These are phyloP conservation scores for Latrodectus elegans DNA, from an alignment of 2,888 invertebrate genomes.

Conservation along the genomic window DNA sequence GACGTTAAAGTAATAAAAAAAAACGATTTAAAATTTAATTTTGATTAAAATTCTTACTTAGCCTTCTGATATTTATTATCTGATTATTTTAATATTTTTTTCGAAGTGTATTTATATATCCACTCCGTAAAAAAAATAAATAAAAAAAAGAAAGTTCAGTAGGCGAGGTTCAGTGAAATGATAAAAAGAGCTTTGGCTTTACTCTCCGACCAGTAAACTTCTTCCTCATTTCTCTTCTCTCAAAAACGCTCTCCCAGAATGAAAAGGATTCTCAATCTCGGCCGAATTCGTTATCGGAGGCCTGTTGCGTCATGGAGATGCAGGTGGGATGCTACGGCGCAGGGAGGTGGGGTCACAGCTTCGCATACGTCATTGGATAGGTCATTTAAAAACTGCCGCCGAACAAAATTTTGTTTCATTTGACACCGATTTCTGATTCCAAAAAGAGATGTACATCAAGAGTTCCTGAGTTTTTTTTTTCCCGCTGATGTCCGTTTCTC, in stretches of 20 bases:
- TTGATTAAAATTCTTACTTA: too few relatives aligned
- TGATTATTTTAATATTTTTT: too few relatives aligned
- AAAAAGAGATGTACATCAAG: neutral
- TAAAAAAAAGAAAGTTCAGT: too few relatives aligned
- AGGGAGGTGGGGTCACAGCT: neutral
- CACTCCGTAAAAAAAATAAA: too few relatives aligned
- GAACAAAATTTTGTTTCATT: slow-evolving; percentile 37
- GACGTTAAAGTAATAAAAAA: too few relatives aligned
- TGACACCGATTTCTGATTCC: neutral
- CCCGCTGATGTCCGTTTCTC: too few relatives aligned
- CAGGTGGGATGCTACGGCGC: slow-evolving; percentile 3
- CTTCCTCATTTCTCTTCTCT: slow-evolving; percentile 1
- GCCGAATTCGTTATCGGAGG: neutral
- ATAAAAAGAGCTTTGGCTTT: neutral
- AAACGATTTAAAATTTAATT: too few relatives aligned
- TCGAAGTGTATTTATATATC: too few relatives aligned
- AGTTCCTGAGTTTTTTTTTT: too few relatives aligned
- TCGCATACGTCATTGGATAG: slow-evolving; percentile 17
- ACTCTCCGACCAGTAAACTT: slow-evolving; percentile 6
- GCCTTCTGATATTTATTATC: too few relatives aligned
- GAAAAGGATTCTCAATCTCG: too few relatives aligned
- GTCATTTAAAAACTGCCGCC: slow-evolving; percentile 48
- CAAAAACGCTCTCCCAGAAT: neutral
- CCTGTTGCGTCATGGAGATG: slow-evolving; percentile 10
- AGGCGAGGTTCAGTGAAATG: too few relatives aligned